Evolutionary conservation across 1,140 invertebrate species (phyloP).

Genomic region (Aphis gossypii): DNA sequence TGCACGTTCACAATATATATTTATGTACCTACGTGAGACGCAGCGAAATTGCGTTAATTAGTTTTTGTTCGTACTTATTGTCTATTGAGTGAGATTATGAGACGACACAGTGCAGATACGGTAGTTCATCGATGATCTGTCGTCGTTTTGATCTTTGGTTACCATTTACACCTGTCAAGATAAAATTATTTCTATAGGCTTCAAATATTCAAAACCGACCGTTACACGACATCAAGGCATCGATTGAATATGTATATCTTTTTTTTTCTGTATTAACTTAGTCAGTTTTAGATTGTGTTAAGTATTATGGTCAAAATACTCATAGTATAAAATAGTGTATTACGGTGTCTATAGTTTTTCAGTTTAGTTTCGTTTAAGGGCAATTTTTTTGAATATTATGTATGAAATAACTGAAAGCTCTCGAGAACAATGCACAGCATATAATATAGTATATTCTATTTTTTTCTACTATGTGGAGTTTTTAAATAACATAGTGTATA

Average conservation of each 20-base stretch:
- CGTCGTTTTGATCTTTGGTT: neutral
- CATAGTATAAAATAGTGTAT: neutral
- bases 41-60: neutral
- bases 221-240: neutral
- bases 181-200: neutral
- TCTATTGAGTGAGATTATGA: neutral
- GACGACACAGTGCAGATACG: neutral
- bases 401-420: neutral
- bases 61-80: neutral
- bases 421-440: neutral
- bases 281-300: neutral
- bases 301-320: no score
- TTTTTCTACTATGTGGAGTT: neutral
- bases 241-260: neutral
- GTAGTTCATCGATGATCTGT: no score
- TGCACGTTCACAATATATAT: neutral
- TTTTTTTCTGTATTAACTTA: neutral
- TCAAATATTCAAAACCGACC: neutral
- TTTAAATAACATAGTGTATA: neutral
- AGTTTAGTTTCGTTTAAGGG: neutral
- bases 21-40: neutral
- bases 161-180: neutral
- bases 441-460: neutral
- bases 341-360: neutral
- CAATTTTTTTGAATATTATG: neutral